Percentiles rank a stretch among this genome's conserved stretches.
Conservation (phyloP, 2,888 invertebrate genomes). For the Gymnosoma rotundatum region DNA sequence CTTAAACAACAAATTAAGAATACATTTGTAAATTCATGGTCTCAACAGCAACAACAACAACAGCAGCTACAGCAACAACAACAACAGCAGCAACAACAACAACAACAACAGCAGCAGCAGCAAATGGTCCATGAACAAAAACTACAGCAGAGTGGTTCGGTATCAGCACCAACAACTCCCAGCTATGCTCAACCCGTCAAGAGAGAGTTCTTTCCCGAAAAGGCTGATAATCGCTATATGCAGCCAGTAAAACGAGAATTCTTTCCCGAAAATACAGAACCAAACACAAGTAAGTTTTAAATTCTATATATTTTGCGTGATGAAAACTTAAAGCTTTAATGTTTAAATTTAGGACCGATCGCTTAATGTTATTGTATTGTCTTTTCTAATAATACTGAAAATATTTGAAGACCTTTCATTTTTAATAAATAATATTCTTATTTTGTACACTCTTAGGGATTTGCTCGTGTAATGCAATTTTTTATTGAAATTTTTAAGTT, state of each 20-base stretch:
- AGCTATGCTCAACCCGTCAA: slow-evolving; percentile 83
- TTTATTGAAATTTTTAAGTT: too few relatives aligned
- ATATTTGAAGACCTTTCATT: too few relatives aligned
- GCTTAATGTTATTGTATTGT: too few relatives aligned
- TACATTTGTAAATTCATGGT: slow-evolving; percentile 82
- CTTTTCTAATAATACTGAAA: too few relatives aligned
- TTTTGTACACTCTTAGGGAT: too few relatives aligned
- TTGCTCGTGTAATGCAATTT: too few relatives aligned
- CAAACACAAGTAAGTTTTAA: slow-evolving; percentile 90
- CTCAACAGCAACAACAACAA: slow-evolving; percentile 74
- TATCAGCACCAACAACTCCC: slow-evolving; percentile 83
- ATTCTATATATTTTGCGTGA: too few relatives aligned
- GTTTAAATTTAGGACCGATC: too few relatives aligned
- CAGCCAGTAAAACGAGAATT: slow-evolving; percentile 86
- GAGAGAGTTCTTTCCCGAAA: slow-evolving; percentile 91
- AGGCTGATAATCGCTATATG: slow-evolving; percentile 84
- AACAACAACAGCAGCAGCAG: slow-evolving; percentile 73
- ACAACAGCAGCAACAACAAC: slow-evolving; percentile 69
- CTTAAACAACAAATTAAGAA: slow-evolving; percentile 81
- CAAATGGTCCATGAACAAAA: slow-evolving; percentile 71
- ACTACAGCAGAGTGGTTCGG: slow-evolving; percentile 75
- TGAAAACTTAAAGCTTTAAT: too few relatives aligned
- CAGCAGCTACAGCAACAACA: slow-evolving; percentile 73
- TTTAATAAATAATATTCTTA: too few relatives aligned
- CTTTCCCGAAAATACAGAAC: slow-evolving; percentile 92